phyloP scores from a whole-genome alignment of 2,888 invertebrate genomes.

The Torymus tubicola region DNA sequence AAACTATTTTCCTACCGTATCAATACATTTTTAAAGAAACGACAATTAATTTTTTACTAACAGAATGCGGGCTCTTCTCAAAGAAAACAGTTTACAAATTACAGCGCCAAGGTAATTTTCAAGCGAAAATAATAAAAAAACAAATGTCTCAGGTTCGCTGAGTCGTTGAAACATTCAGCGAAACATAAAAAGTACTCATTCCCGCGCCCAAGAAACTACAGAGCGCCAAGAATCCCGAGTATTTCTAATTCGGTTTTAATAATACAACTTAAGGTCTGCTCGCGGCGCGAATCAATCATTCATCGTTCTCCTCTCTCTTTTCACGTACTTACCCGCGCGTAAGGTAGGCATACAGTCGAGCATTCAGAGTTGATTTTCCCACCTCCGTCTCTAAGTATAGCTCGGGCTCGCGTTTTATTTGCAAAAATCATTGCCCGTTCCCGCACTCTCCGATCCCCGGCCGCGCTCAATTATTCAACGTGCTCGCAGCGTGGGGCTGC shows the following conservation, averaged over 20 bases:
- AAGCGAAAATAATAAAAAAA: too few species aligned
- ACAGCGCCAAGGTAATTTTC: too few species aligned
- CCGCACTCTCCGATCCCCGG: conserved; percentile 28
- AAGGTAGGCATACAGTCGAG: background rate
- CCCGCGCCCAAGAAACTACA: background rate
- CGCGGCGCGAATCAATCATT: conserved; percentile 12
- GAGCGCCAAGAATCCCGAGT: background rate
- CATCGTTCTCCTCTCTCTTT: background rate
- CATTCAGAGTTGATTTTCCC: conserved; percentile 11
- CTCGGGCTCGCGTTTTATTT: conserved; percentile 35
- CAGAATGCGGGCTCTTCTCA: too few species aligned
- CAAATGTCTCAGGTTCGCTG: too few species aligned
- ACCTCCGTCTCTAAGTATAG: background rate
- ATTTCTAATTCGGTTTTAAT: conserved; percentile 9
- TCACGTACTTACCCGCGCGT: background rate
- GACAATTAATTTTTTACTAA: too few species aligned
- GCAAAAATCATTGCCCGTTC: conserved; percentile 48
- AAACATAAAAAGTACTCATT: too few species aligned
- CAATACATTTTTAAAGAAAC: too few species aligned
- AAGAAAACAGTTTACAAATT: too few species aligned
- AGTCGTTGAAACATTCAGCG: too few species aligned
- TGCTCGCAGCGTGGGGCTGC: too few species aligned
- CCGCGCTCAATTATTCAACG: conserved; percentile 33
- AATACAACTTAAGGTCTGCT: conserved; percentile 24
- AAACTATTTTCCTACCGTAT: too few species aligned